A percentile compares a stretch with the other conserved stretches of the same genome.
phyloP scores from a whole-genome alignment of 2,113 vertebrate genomes.

The Gasterosteus aculeatus region DNA sequence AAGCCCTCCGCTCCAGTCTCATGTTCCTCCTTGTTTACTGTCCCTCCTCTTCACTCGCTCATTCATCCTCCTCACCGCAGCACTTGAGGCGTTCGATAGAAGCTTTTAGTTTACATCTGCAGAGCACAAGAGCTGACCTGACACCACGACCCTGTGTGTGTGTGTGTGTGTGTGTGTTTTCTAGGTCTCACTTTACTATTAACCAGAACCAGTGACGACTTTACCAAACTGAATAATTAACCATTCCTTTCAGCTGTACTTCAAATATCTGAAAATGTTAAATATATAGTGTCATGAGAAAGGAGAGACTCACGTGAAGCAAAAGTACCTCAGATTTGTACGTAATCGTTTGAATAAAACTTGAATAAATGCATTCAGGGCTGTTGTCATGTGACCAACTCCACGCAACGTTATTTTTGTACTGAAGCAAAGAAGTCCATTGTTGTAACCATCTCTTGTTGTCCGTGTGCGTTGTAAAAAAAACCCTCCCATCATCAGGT shows the following conservation, averaged over 20 bases:
- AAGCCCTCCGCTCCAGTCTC: slow-evolving; percentile 24
- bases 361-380: not conserved
- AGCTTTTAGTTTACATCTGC: slow-evolving; percentile 87
- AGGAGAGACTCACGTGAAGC: not conserved
- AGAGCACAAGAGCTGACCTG: slow-evolving; percentile 70
- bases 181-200: slow-evolving; percentile 63
- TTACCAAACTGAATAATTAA: not conserved
- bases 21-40: slow-evolving; percentile 18
- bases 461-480: no score
- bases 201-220: slow-evolving; percentile 59
- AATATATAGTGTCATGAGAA: not conserved
- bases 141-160: slow-evolving; percentile 48
- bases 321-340: not conserved
- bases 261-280: no score
- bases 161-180: slow-evolving; percentile 21
- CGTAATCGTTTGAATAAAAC: not conserved
- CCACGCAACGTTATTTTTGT: no score
- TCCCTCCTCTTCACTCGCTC: slow-evolving; percentile 1
- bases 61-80: slow-evolving; percentile 52
- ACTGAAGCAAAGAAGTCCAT: no score
- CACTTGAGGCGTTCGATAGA: slow-evolving; percentile 78
- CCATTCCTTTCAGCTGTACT: not conserved
- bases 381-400: not conserved
- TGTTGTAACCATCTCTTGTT: no score
- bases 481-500: no score